Evolutionary conservation across 1,140 invertebrate genomes (phyloP), one percentile per base, ranked within the genome.

Genomic region (Conopomorpha cramerella): DNA sequence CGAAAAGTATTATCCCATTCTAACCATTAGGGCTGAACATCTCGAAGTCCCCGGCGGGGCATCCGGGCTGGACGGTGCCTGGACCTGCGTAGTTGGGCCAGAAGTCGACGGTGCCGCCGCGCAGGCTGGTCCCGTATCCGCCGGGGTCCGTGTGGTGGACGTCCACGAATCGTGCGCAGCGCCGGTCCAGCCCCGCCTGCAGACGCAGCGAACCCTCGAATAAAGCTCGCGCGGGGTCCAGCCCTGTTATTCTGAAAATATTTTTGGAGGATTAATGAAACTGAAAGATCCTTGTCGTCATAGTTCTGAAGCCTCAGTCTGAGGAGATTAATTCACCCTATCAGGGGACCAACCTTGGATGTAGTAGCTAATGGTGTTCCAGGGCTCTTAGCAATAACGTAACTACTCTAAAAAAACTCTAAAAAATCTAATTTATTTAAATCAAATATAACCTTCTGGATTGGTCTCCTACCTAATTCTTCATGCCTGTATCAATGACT

Each of bases 11-110:
- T n/a, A n/a, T n/a, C n/a, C n/a, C n/a, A n/a, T 17, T 13, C 23
- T 32, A 49, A 70, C 70, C 65, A 53, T 67, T 57, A 18, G 38
- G 28, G 30, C 40, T 59, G 34, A 71, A 74, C 43, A 53, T 53
- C 1, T 55, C 44, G 16, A 54, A 58, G 7, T 45, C 42, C 2
- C 61, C 59, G 3, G 8, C 16, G 1, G 78, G 74, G 35, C 87
- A 88, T 3, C 88, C 88, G 0, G 86, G 86, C 50, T 90, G 88
- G 2, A 79, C 62, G 3, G 68, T 59, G 10, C 50, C 49, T 2
- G 66, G 56, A 2, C 50, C 58, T 0, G 82, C 81, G 34, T 81
- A 82, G 51, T 86, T 86, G 1, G 84, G 84, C 72, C 82, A 88
- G 41, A 86, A 82, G 41, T 87, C 86, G 1, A 79, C 77, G 1